A percentile compares a stretch with the other conserved stretches of the same genome.
phyloP scores from a whole-genome alignment of 1,140 invertebrate genomes.

The Heliconius congener region DNA sequence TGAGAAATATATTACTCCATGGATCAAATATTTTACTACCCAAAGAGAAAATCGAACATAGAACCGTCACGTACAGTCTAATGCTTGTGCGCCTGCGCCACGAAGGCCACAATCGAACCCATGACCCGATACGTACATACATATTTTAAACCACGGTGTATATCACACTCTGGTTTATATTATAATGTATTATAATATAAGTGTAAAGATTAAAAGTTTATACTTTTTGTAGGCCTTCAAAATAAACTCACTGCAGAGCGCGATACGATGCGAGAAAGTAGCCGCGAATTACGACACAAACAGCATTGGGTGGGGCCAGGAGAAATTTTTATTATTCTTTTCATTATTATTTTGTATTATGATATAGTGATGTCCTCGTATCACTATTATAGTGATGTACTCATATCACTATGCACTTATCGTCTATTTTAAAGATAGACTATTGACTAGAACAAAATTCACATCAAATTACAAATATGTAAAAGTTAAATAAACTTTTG shows the following conservation, averaged over 20 bases:
- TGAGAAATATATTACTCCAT: no score
- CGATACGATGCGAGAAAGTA: slow-evolving; percentile 20
- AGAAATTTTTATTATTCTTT: neutral
- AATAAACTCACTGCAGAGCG: neutral
- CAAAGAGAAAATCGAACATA: no score
- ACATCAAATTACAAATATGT: no score
- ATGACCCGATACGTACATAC: neutral
- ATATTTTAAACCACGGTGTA: neutral
- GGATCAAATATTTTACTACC: no score
- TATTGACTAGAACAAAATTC: no score
- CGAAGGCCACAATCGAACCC: neutral
- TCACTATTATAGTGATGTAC: neutral
- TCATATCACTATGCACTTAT: no score
- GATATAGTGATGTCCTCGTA: neutral
- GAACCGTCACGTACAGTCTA: no score
- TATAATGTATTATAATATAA: slow-evolving; percentile 1
- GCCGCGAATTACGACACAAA: slow-evolving; percentile 17
- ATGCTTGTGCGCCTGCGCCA: neutral
- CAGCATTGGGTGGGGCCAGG: neutral
- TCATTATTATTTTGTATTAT: neutral
- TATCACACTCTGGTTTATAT: neutral
- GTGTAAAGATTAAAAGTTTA: slow-evolving; percentile 5
- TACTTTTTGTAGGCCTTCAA: neutral
- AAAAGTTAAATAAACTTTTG: no score
- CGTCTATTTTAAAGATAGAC: no score